Percentiles rank a stretch among this genome's conserved stretches.
phyloP scores from a whole-genome alignment of 2,888 invertebrate genomes.

The Phoenoteleia sp. region DNA sequence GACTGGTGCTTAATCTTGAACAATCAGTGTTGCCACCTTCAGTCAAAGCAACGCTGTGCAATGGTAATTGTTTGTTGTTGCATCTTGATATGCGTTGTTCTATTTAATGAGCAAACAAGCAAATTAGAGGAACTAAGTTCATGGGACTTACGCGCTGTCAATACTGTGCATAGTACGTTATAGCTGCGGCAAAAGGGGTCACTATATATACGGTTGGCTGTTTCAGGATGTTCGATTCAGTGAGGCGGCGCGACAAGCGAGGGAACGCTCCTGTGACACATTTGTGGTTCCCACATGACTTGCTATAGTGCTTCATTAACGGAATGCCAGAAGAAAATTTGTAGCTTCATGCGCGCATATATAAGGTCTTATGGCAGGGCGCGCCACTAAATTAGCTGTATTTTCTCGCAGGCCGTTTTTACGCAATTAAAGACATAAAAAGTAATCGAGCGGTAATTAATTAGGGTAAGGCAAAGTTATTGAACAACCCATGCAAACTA shows the following conservation, averaged over 20 bases:
- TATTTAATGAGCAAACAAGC: conserved; percentile 60
- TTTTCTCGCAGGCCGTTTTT: background rate
- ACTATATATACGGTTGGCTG: conserved; percentile 49
- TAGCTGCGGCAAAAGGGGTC: conserved; percentile 55
- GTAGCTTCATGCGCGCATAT: conserved; percentile 8
- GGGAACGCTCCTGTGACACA: conserved; percentile 79
- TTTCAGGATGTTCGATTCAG: conserved; percentile 71
- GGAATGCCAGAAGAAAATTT: conserved; percentile 45
- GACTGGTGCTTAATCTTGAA: conserved; percentile 34
- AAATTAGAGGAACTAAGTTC: conserved; percentile 64
- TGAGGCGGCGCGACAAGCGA: conserved; percentile 60
- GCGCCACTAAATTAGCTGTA: background rate
- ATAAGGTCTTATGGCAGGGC: background rate
- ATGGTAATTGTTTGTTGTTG: conserved; percentile 53
- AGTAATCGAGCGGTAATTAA: no score
- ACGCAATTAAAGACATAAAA: background rate
- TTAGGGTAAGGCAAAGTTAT: no score
- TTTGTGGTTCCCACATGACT: conserved; percentile 80
- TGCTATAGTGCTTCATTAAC: conserved; percentile 58
- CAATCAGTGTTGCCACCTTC: conserved; percentile 23
- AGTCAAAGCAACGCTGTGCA: conserved; percentile 26
- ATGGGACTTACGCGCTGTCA: conserved; percentile 52
- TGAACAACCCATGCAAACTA: no score
- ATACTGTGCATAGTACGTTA: conserved; percentile 55
- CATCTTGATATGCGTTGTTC: conserved; percentile 56